Base-by-base conservation (phyloP, 2,113 vertebrate species). In the Peromyscus leucopus region DNA sequence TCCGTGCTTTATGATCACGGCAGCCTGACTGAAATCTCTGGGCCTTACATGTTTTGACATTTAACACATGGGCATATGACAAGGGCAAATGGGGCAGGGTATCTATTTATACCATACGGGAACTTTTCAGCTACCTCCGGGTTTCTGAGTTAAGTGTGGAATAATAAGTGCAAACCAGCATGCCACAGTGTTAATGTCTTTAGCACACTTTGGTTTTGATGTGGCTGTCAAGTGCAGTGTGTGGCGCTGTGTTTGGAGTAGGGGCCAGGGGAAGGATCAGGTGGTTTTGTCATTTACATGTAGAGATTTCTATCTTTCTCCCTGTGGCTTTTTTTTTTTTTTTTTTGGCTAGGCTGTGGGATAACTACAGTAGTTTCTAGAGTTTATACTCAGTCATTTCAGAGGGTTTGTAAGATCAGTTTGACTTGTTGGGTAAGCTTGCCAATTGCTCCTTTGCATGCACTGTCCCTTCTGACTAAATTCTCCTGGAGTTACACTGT, bases 1-100 rank as follows among this genome's bases (percentile, higher is more conserved):
- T 31, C 74, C 61, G 1, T 79, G 67, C 63, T 95, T 90, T 82
- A 76, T 95, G 87, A 69, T 89, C 78, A 46, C 94, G 78, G 28
- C 59, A 69, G 86, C 46, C 76, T 97, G 5, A 67, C 76, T 76
- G 21, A 89, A 79, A 86, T 57, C 75, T 88, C 85, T 79, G 48
- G n/a, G 39, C 13, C 93, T 94, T 94, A 83, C 4, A 17, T 19
- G 42, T 91, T 89, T 83, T 36, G 59, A 19, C 59, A 42, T 92
- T 95, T 96, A 74, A 97, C 55, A 72, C n/a, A 28, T 59, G n/a
- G n/a, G n/a, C 28, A 61, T 48, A 46, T 89, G 91, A 89, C 85
- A 75, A 28, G 71, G 24, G 61, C 59, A 76, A 57, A 22, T 93
- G 72, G 67, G 78, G 55, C 17, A 59, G 55, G 48, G 61, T 94